Base-by-base conservation (phyloP, 1,140 invertebrate species). In the Cotesia typhae region DNA sequence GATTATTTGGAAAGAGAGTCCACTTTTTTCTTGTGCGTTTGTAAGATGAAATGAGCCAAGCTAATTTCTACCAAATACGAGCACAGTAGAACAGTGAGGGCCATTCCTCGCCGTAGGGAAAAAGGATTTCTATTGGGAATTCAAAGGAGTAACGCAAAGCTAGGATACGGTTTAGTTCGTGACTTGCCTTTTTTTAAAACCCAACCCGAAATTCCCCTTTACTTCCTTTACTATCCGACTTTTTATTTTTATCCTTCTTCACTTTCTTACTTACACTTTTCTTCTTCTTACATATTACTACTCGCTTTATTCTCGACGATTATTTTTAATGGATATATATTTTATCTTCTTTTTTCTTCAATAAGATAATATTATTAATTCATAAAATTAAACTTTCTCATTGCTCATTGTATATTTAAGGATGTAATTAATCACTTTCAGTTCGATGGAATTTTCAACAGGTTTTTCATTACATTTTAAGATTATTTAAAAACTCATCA, bases 1-100 rank as follows among this genome's bases (percentile, higher is more conserved):
- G 41, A 47, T 47, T 20, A 67, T 53, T 38, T 47, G n/a, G 37
- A 20, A 60, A 47, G 41, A 47, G 12, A 37, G 36, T 37, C 51
- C 52, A 28, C 51, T 41, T 71, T 71, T 65, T 72, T 75, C 10
- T 47, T 67, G 12, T 66, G 64, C 57, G 70, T 47, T 47, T 67
- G 12, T 66, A 53, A 47, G 70, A 77, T 82, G 78, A 85, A 86
- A 86, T 85, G 84, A 85, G 79, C 77, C 83, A 75, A 79, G 73
- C 76, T 83, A 81, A 82, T 82, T 83, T 79, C 75, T 67, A 80
- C 79, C 77, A 52, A 38, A 61, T 14, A 35, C 28, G 12, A 47
- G 28, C 28, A 28, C 28, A 28, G 41, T 47, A 47, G 41, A 9
- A 47, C 10, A 47, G 41, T 47, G 41, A 28, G 17, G 52, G n/a